Base-by-base conservation (phyloP, 2,888 invertebrate genomes). In the Charanyca ferruginea region DNA sequence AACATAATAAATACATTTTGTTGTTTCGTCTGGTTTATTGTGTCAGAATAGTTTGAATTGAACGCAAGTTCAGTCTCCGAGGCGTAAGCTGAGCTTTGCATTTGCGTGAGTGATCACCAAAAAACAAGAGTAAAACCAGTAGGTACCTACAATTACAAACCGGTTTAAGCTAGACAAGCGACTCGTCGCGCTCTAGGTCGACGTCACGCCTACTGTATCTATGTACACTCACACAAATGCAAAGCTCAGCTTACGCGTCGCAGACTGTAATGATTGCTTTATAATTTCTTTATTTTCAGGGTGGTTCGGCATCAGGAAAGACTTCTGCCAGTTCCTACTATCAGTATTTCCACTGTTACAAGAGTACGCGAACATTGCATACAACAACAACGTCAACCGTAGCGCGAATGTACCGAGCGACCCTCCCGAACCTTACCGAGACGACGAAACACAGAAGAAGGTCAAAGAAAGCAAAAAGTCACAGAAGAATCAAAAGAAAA, bases 241-340 rank as follows among this genome's bases (percentile, higher is more conserved):
- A n/a, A n/a, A n/a, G n/a, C n/a, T n/a, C n/a, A n/a, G n/a, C n/a
- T n/a, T n/a, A n/a, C n/a, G n/a, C n/a, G n/a, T n/a, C n/a, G n/a
- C n/a, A n/a, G n/a, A n/a, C n/a, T 22, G 5, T 7, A 18, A 42
- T 42, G 41, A 6, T 32, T 55, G 20, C 8, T 42, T 28, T 6
- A 18, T 25, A 16, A 25, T 18, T 32, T 4, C 13, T 28, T 58
- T 35, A 7, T 69, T 96, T 96, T 65, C 93, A 99, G 98, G 99
- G 99, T 99, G 99, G 99, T 99, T 99, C 93, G 99, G 99, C 59
- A 98, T 99, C 83, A 97, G 99, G 55, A 99, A 99, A 96, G 99
- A 99, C 89, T 99, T 99, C 91, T 99, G 99, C 90, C 98, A 98
- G 85, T 99, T 99, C 92, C 96, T 99, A n/a, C 95, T 99, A 38